phyloP scores from a whole-genome alignment of 2,888 invertebrate genomes.

The Andrena flavipes region DNA sequence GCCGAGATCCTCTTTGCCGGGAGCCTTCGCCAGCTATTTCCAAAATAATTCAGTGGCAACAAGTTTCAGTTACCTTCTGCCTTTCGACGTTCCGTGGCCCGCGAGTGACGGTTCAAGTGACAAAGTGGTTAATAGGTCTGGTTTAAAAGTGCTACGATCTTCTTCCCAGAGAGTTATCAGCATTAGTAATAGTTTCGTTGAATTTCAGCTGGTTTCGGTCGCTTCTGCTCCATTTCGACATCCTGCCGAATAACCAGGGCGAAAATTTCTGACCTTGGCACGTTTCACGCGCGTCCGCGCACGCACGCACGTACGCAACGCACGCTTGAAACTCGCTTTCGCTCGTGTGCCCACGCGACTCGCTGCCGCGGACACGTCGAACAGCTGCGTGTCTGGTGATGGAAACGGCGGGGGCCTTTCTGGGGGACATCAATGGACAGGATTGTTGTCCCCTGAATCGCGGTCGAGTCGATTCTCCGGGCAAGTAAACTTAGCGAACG shows the following conservation, averaged over 20 bases:
- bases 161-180: not conserved
- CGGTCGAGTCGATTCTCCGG: not conserved
- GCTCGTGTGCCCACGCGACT: conserved; percentile 33
- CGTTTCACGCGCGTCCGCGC: conserved; percentile 36
- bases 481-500: too few relatives aligned
- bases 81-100: too few relatives aligned
- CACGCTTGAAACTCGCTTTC: conserved; percentile 46
- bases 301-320: conserved; percentile 26
- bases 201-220: not conserved
- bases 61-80: not conserved
- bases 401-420: not conserved
- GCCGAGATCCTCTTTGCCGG: not conserved
- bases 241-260: conserved; percentile 12
- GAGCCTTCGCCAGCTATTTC: not conserved
- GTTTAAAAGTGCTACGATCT: not conserved
- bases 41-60: not conserved
- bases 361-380: not conserved
- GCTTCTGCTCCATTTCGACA: conserved; percentile 32
- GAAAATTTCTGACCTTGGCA: conserved; percentile 57
- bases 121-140: not conserved
- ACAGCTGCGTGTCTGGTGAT: conserved; percentile 15
- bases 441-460: conserved; percentile 13
- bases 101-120: not conserved
- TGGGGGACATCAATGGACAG: conserved; percentile 12
- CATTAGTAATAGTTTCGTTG: not conserved